These are phyloP conservation scores for Episyrphus balteatus DNA, from an alignment of 1,140 invertebrate genomes.

Conservation along the genomic window DNA sequence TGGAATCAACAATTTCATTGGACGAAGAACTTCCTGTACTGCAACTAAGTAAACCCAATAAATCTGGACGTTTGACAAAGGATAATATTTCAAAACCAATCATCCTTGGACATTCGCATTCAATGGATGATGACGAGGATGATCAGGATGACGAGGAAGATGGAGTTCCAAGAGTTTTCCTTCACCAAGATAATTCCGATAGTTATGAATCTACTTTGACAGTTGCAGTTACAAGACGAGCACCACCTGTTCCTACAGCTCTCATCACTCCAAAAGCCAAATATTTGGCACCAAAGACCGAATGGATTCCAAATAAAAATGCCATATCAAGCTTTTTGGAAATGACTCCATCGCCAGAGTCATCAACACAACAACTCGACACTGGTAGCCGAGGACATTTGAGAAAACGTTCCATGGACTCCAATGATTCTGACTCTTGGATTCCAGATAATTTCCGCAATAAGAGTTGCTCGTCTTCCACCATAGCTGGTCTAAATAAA, in stretches of 20 bases:
- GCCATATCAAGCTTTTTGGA: constrained; percentile 15
- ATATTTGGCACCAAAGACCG: not conserved
- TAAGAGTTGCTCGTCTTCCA: not conserved
- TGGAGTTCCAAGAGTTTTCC: constrained; percentile 22
- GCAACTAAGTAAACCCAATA: constrained; percentile 13
- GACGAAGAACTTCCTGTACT: no score
- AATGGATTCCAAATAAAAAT: constrained; percentile 26
- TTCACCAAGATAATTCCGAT: constrained; percentile 31
- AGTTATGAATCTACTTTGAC: constrained; percentile 29
- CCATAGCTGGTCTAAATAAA: constrained; percentile 1
- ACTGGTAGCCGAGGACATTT: constrained; percentile 1
- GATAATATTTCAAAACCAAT: constrained; percentile 21
- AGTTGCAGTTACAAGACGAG: constrained; percentile 21
- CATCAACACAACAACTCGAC: not conserved
- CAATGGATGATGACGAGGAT: constrained; percentile 4
- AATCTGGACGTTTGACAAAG: constrained; percentile 19
- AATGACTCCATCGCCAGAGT: constrained; percentile 3
- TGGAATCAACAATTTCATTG: no score
- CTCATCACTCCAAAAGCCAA: not conserved
- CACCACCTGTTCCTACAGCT: constrained; percentile 1
- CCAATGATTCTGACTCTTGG: constrained; percentile 10
- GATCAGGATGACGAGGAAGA: constrained; percentile 5
- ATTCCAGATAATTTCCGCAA: constrained; percentile 3
- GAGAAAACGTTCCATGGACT: constrained; percentile 9
- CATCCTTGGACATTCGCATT: constrained; percentile 6